phyloP scores from a whole-genome alignment of 2,888 invertebrate species.

The Hirtodrosophila trivittata region DNA sequence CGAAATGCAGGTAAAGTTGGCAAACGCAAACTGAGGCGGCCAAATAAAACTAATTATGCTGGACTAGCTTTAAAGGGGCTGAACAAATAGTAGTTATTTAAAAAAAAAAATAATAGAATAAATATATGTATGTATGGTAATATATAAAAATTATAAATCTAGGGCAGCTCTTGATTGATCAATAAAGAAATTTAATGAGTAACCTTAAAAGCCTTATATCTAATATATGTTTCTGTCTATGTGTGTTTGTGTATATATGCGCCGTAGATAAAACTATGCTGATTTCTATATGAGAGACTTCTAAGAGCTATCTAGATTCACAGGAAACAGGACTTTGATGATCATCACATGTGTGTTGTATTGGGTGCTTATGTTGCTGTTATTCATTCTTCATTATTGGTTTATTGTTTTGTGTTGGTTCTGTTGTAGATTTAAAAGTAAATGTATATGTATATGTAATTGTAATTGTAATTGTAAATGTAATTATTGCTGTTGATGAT shows the following conservation, averaged over 20 bases:
- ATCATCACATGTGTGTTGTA: constrained; percentile 72
- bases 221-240: constrained; percentile 28
- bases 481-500: constrained; percentile 58
- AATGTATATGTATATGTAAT: constrained; percentile 27
- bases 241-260: constrained; percentile 37
- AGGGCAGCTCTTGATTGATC: constrained; percentile 55
- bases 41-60: constrained; percentile 6
- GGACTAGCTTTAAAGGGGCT: constrained; percentile 24
- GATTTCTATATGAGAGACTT: constrained; percentile 65
- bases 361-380: constrained; percentile 30
- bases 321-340: constrained; percentile 78
- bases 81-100: too few relatives aligned
- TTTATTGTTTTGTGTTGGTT: constrained; percentile 22
- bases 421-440: constrained; percentile 14
- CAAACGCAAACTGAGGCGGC: constrained; percentile 5
- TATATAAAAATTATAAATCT: constrained; percentile 39
- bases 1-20: constrained; percentile 34
- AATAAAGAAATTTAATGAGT: constrained; percentile 29
- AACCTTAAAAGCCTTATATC: constrained; percentile 31
- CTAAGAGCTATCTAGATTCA: constrained; percentile 76
- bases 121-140: constrained; percentile 5
- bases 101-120: not conserved
- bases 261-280: constrained; percentile 59
- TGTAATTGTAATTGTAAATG: constrained; percentile 57
- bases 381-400: constrained; percentile 9